phyloP scores from a whole-genome alignment of 2,888 invertebrate genomes.

The Apotomis capreana region DNA sequence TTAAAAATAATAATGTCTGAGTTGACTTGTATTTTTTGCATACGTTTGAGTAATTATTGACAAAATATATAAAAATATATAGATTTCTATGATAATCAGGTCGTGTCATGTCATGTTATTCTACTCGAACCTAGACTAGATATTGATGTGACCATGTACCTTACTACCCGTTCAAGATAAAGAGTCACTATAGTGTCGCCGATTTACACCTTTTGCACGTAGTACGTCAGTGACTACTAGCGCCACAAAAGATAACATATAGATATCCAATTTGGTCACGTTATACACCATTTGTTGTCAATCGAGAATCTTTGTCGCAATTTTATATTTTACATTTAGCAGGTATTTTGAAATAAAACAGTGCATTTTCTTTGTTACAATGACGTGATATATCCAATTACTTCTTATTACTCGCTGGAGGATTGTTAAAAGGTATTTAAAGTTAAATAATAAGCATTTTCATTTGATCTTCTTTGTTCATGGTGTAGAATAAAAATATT shows the following conservation, averaged over 20 bases:
- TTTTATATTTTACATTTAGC: conserved; percentile 47
- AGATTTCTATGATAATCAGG: no score
- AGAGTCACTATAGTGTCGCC: neutral
- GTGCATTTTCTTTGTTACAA: conserved; percentile 45
- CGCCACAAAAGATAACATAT: conserved; percentile 2
- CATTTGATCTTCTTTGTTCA: conserved; percentile 35
- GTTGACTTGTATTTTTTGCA: no score
- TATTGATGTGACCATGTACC: conserved; percentile 19
- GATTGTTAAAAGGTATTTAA: conserved; percentile 32
- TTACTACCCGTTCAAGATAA: neutral
- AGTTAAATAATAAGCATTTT: conserved; percentile 1
- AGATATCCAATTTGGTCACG: conserved; percentile 1
- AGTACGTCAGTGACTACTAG: conserved; percentile 14
- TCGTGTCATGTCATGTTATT: neutral
- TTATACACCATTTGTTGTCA: conserved; percentile 36
- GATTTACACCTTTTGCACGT: neutral
- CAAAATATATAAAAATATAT: no score
- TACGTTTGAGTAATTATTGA: no score
- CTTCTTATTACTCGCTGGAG: conserved; percentile 11
- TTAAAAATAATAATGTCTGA: no score
- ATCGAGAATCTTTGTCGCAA: conserved; percentile 31
- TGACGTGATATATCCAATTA: conserved; percentile 52
- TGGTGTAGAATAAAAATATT: conserved; percentile 24
- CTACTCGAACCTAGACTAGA: conserved; percentile 15
- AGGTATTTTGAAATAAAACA: conserved; percentile 57